These are phyloP conservation scores for Cyprinus carpio DNA, from an alignment of 2,113 vertebrate genomes.

Conservation along the genomic window DNA sequence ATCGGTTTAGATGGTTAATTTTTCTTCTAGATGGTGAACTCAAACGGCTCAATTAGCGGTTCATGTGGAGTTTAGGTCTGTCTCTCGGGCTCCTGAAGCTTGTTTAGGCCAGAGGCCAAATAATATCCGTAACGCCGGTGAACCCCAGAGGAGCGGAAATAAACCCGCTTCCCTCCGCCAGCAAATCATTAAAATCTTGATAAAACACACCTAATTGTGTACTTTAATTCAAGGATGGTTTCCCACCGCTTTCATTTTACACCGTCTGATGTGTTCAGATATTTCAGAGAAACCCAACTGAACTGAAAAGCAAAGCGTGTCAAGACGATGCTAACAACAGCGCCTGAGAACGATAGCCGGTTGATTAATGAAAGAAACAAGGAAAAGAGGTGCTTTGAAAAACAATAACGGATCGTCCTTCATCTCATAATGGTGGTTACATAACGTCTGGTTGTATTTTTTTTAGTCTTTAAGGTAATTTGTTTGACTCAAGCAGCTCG, in stretches of 20 bases:
- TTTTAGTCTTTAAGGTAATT: not conserved
- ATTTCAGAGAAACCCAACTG: not conserved
- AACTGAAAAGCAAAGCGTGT: not conserved
- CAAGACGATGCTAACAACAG: not conserved
- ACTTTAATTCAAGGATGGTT: not conserved
- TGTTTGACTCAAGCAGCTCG: not conserved
- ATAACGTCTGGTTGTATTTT: not conserved
- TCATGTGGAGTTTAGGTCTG: conserved; percentile 21
- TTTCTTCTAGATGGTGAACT: not conserved
- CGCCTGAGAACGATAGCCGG: not conserved
- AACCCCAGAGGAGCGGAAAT: not conserved
- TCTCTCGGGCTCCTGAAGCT: conserved; percentile 3
- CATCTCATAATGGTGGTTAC: not conserved
- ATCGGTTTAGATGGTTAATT: not conserved
- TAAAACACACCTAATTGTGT: conserved; percentile 2
- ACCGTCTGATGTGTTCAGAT: not conserved
- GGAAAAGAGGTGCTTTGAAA: not conserved
- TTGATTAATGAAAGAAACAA: not conserved
- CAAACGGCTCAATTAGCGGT: not conserved
- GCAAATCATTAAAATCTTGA: conserved; percentile 5
- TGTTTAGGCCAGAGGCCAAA: conserved; percentile 29
- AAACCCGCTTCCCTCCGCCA: not conserved
- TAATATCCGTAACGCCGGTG: conserved; percentile 1
- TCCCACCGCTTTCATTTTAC: not conserved
- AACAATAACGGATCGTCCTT: not conserved